These are phyloP conservation scores for Lampris incognitus DNA, from an alignment of 2,113 vertebrate species.

Conservation along the genomic window DNA sequence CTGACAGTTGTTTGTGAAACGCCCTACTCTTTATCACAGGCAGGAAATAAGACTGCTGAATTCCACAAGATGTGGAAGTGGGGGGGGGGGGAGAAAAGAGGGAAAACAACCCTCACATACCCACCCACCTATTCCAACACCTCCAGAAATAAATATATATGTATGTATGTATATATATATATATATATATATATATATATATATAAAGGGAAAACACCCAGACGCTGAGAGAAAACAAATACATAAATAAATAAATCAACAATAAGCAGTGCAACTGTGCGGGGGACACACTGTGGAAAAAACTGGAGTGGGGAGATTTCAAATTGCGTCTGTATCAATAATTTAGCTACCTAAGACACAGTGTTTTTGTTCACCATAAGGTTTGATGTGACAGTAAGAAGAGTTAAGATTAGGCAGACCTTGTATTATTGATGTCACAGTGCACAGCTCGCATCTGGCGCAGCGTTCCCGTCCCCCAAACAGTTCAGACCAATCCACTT, in stretches of 20 bases:
- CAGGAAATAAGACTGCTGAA: slow-evolving; percentile 75
- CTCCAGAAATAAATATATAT: slow-evolving; percentile 44
- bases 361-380: slow-evolving; percentile 75
- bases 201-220: slow-evolving; percentile 44
- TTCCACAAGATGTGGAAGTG: slow-evolving; percentile 76
- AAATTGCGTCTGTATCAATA: slow-evolving; percentile 80
- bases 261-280: slow-evolving; percentile 67
- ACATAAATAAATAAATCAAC: slow-evolving; percentile 84
- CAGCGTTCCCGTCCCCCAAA: slow-evolving; percentile 61
- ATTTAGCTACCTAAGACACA: slow-evolving; percentile 73
- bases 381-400: slow-evolving; percentile 71
- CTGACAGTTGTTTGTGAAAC: slow-evolving; percentile 84
- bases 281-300: slow-evolving; percentile 57
- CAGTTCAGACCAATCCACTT: slow-evolving; percentile 54
- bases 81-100: slow-evolving; percentile 53
- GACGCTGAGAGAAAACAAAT: slow-evolving; percentile 80
- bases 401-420: slow-evolving; percentile 75
- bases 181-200: too few relatives aligned
- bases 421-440: slow-evolving; percentile 77
- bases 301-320: slow-evolving; percentile 75
- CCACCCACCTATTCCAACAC: neutral
- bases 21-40: slow-evolving; percentile 78
- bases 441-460: slow-evolving; percentile 73
- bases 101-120: slow-evolving; percentile 47
- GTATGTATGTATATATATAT: too few relatives aligned